Evolutionary conservation across 2,113 vertebrate genomes (phyloP).

Genomic region (Tricholaema leucomelas): DNA sequence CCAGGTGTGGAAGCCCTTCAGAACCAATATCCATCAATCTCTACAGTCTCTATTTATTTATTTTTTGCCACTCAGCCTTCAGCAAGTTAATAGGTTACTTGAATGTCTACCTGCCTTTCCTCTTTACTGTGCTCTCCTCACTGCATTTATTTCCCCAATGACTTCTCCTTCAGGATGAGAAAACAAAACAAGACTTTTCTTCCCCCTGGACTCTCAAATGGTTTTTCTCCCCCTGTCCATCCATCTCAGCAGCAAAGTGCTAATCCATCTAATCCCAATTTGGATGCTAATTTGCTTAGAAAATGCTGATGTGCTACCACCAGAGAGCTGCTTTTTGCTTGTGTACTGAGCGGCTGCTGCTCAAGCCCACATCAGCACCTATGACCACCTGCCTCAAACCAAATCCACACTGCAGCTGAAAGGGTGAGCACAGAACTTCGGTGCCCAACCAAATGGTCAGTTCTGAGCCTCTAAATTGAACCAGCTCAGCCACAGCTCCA

Average conservation of each 20-base stretch:
- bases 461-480: neutral
- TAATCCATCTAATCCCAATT: neutral
- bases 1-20: constrained; percentile 58
- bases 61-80: constrained; percentile 39
- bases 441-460: neutral
- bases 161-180: neutral
- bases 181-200: neutral
- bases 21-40: constrained; percentile 47
- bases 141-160: neutral
- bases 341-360: neutral
- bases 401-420: neutral
- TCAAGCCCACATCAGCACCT: neutral
- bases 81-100: constrained; percentile 25
- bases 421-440: rapidly evolving
- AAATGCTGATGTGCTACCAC: neutral
- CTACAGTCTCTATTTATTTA: constrained; percentile 16
- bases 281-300: neutral
- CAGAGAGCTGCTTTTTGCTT: neutral
- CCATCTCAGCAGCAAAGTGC: neutral
- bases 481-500: neutral
- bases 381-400: neutral
- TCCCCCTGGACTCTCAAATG: neutral
- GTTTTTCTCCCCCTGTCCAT: neutral
- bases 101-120: constrained; percentile 13
- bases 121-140: neutral